Conservation (phyloP, 2,113 vertebrate species). For the Ammodytes marinus region DNA sequence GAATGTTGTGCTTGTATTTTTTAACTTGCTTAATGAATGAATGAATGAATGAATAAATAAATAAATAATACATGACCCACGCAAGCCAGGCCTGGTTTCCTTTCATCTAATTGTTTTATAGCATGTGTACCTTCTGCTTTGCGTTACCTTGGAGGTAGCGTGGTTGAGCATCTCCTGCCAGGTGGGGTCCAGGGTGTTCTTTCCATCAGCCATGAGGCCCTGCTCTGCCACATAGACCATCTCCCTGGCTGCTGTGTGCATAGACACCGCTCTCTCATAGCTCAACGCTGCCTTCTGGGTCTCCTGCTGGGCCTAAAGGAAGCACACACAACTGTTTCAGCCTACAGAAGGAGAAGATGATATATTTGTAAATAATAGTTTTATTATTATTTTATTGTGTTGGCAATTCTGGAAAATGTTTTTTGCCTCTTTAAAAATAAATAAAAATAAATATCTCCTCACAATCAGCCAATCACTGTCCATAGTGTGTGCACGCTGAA, state of each 20-base stretch:
- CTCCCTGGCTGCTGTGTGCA: slow-evolving; percentile 95
- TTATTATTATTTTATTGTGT: too few species aligned
- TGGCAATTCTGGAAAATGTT: too few species aligned
- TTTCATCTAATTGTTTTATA: neutral
- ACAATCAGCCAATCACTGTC: too few species aligned
- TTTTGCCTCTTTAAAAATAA: too few species aligned
- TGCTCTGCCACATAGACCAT: slow-evolving; percentile 98
- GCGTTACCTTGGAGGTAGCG: slow-evolving; percentile 91
- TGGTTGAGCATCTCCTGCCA: slow-evolving; percentile 99
- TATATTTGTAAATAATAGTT: neutral
- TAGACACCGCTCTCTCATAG: slow-evolving; percentile 94
- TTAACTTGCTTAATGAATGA: too few species aligned
- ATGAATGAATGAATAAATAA: too few species aligned
- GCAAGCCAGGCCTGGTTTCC: neutral
- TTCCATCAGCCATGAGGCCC: slow-evolving; percentile 91
- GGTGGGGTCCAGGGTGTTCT: slow-evolving; percentile 94
- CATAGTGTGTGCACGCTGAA: too few species aligned
- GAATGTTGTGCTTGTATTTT: neutral
- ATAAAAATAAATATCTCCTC: too few species aligned
- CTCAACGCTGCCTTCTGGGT: slow-evolving; percentile 94
- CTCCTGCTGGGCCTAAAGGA: slow-evolving; percentile 93
- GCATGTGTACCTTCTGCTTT: neutral
- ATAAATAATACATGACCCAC: neutral
- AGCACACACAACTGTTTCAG: slow-evolving; percentile 42
- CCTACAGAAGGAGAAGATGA: neutral